Percentiles rank a stretch among this genome's conserved stretches.
Evolutionary conservation across 2,888 invertebrate genomes (phyloP).

Genomic region (Eristalis arbustorum): DNA sequence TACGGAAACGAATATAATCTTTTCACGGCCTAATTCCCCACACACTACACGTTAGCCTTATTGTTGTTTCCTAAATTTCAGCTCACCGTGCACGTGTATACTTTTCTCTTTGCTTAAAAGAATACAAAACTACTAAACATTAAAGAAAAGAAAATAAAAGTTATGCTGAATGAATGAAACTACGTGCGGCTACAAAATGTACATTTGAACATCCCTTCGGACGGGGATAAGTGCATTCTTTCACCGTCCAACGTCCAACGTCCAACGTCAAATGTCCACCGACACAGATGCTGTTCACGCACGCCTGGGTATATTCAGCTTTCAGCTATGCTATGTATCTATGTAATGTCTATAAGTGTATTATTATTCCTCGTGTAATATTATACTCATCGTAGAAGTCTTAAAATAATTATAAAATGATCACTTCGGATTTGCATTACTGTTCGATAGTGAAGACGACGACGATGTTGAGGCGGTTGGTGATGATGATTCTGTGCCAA

Average conservation of each 20-base stretch:
- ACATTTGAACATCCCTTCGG: not conserved
- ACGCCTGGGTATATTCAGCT: not conserved
- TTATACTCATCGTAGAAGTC: conserved; percentile 36
- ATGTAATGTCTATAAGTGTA: conserved; percentile 20
- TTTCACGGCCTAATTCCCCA: not conserved
- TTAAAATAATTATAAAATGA: conserved; percentile 70
- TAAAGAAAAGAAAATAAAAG: not conserved
- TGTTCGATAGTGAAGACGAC: conserved; percentile 72
- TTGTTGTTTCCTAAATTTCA: not conserved
- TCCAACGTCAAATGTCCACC: not conserved
- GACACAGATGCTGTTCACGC: not conserved
- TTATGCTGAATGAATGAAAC: not conserved
- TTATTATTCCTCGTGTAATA: conserved; percentile 60
- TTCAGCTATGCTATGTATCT: conserved; percentile 26
- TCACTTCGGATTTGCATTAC: conserved; percentile 71
- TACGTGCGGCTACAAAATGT: not conserved
- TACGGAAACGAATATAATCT: not conserved
- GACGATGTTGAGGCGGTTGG: conserved; percentile 71
- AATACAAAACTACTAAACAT: not conserved
- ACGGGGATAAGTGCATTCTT: not conserved
- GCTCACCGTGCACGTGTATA: not conserved
- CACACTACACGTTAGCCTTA: not conserved
- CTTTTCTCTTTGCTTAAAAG: not conserved
- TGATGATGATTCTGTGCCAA: conserved; percentile 71
- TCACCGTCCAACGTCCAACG: not conserved